Evolutionary conservation across 2,888 invertebrate species (phyloP).

Genomic region (Metopia argyrocephala): DNA sequence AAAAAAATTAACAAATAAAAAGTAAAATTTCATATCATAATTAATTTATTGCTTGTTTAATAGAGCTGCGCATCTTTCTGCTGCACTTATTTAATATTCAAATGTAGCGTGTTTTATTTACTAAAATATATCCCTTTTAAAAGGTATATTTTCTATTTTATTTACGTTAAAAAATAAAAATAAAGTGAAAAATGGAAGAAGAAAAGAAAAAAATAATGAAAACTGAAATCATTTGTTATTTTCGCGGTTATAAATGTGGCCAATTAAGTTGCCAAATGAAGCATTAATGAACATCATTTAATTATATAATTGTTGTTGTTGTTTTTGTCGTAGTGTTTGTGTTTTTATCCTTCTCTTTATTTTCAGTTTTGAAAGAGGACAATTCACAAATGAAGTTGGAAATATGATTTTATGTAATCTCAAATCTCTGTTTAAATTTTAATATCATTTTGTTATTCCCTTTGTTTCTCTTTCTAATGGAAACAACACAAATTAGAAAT

Average conservation of each 20-base stretch:
- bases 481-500: background rate
- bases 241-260: conserved; percentile 57
- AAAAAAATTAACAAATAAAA: too few species aligned
- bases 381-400: conserved; percentile 11
- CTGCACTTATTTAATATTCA: too few species aligned
- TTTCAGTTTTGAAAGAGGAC: background rate
- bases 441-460: conserved; percentile 9
- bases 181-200: background rate
- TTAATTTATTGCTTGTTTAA: too few species aligned
- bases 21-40: too few species aligned
- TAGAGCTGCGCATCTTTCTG: too few species aligned
- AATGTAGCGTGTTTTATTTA: too few species aligned
- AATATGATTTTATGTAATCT: conserved; percentile 42
- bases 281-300: conserved; percentile 57
- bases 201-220: background rate
- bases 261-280: conserved; percentile 60
- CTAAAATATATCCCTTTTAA: too few species aligned
- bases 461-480: background rate
- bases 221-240: conserved; percentile 23
- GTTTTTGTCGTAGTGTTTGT: background rate
- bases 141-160: background rate
- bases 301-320: conserved; percentile 34
- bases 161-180: background rate
- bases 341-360: conserved; percentile 6
- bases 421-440: conserved; percentile 19